phyloP scores from a whole-genome alignment of 2,797 vertebrate genomes.

The Characodon lateralis region DNA sequence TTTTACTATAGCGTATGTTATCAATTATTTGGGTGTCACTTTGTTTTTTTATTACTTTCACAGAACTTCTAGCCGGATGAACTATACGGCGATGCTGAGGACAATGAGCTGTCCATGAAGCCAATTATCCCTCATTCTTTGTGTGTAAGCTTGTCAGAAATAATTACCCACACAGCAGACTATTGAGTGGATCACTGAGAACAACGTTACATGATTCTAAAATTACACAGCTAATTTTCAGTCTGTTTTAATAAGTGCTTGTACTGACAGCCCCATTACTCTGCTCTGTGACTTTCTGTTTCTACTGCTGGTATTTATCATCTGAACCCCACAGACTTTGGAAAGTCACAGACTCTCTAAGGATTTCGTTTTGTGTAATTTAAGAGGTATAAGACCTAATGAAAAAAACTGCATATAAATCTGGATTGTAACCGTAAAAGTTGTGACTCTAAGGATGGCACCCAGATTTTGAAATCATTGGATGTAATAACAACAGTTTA shows the following conservation, averaged over 20 bases:
- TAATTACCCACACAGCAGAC: conserved; percentile 33
- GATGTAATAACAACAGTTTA: not conserved
- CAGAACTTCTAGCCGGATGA: not conserved
- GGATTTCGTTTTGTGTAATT: not conserved
- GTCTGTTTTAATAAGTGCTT: conserved; percentile 41
- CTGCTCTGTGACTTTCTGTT: not conserved
- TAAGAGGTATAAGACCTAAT: not conserved
- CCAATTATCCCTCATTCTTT: conserved; percentile 24
- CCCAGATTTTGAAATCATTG: not conserved
- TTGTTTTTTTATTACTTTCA: not conserved
- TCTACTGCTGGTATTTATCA: not conserved
- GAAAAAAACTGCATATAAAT: not conserved
- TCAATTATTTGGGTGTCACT: not conserved
- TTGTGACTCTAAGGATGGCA: not conserved
- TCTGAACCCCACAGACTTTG: not conserved
- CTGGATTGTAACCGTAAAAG: not conserved
- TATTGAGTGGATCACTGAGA: conserved; percentile 38
- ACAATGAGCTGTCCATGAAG: conserved; percentile 1
- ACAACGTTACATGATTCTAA: conserved; percentile 52
- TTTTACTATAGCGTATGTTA: not conserved
- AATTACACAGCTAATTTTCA: conserved; percentile 51
- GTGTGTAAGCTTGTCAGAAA: conserved; percentile 38
- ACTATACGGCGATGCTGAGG: not conserved
- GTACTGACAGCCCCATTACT: conserved; percentile 1
- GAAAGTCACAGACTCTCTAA: not conserved